phyloP scores from a whole-genome alignment of 2,888 invertebrate species.

The Hyppa rectilinea region DNA sequence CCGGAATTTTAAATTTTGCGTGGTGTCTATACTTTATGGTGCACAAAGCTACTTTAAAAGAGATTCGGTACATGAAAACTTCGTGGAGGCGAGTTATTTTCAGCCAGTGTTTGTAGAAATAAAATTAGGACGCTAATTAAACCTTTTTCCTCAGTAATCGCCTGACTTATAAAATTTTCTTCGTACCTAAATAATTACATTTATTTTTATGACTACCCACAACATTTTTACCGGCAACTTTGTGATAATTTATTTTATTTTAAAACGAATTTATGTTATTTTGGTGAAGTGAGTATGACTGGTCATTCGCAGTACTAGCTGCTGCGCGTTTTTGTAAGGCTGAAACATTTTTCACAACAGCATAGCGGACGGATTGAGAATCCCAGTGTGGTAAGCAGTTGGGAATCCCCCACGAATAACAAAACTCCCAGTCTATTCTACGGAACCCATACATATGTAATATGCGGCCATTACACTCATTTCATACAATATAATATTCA shows the following conservation, averaged over 20 bases:
- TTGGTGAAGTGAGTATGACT: not conserved
- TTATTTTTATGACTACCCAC: constrained; percentile 27
- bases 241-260: constrained; percentile 8
- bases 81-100: constrained; percentile 38
- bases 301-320: too few species aligned
- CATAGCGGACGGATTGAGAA: not conserved
- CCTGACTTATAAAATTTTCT: constrained; percentile 19
- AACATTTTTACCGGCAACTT: not conserved
- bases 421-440: not conserved
- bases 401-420: not conserved
- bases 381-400: not conserved
- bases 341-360: not conserved
- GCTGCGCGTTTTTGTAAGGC: not conserved
- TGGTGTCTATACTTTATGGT: not conserved
- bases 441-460: not conserved
- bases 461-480: not conserved
- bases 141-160: constrained; percentile 40
- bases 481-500: not conserved
- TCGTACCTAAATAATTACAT: constrained; percentile 14
- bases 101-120: constrained; percentile 44
- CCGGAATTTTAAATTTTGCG: not conserved
- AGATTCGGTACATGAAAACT: not conserved
- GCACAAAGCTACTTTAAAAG: constrained; percentile 4
- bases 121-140: constrained; percentile 53
- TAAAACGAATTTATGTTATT: constrained; percentile 19